Evolutionary conservation across 2,797 vertebrate genomes (phyloP).

Genomic region (Paguma larvata): DNA sequence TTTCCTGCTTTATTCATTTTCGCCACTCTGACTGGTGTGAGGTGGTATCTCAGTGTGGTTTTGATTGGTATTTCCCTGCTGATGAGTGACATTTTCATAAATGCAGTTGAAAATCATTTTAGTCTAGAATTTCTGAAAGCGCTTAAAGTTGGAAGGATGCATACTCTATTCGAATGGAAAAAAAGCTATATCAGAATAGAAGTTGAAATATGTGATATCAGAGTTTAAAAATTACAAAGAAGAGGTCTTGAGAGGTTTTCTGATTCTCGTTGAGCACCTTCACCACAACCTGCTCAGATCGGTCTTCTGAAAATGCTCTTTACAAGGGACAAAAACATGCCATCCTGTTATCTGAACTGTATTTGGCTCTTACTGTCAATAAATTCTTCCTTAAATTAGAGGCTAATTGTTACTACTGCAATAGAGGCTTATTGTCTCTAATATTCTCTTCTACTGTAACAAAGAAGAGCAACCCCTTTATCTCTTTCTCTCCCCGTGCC

Average conservation of each 20-base stretch:
- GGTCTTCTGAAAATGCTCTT: not conserved
- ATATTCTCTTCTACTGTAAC: not conserved
- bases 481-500: rapidly evolving
- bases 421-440: not conserved
- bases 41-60: too few species aligned
- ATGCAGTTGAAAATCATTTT: conserved; percentile 21
- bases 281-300: not conserved
- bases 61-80: too few species aligned
- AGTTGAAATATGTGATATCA: not conserved
- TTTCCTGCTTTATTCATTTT: too few species aligned
- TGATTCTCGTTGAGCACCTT: not conserved
- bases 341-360: not conserved
- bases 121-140: not conserved
- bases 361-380: not conserved
- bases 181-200: not conserved
- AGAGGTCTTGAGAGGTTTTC: not conserved
- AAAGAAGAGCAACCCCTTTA: not conserved
- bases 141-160: not conserved
- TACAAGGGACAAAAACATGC: not conserved
- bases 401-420: not conserved
- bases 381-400: not conserved
- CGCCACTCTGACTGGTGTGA: too few species aligned
- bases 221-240: conserved; percentile 7
- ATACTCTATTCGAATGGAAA: conserved; percentile 3
- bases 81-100: not conserved